Base-by-base conservation (phyloP, 2,888 invertebrate species). In the Pterostichus niger region DNA sequence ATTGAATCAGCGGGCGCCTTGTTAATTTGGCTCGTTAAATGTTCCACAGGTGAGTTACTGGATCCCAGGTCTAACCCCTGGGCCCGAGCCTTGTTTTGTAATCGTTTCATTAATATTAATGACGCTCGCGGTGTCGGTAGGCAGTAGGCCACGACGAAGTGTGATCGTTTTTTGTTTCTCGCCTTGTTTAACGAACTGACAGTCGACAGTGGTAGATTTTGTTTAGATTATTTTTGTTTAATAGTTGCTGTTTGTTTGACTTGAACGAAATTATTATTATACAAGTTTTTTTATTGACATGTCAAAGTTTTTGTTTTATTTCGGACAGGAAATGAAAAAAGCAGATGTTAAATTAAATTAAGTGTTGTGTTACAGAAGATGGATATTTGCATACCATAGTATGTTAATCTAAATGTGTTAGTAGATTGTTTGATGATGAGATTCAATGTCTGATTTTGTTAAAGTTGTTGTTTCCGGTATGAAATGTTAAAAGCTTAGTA, bases 1-100 rank as follows among this genome's bases (percentile, higher is more conserved):
- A 83, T 83, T 77, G 83, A 83, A 83, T 77, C 83, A 83, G 83
- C 83, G 68, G 83, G 83, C 52, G 83, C 46, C 68, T 83, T 59
- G 68, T 83, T 83, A 83, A 83, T 83, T 83, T 83, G 83, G 77
- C 83, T 83, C 77, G 83, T 83, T 83, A 83, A 77, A 77, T 35
- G 54, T 83, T 64, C 24, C 33, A 82, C 59, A 82, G 82, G 83
- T 83, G 83, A 83, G 76, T 83, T 76, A 83, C 83, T 77, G 77
- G 64, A 61, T 75, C 75, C 75, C n/a, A 49, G 31, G 31, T 31
- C 13, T 52, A 75, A 75, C 75, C 75, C 81, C 81, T 81, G 54
- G 71, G 81, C 68, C 79, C 24, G 46, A n/a, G 49, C 49, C 44
- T 52, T 81, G 80, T 81, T 81, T 81, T 81, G 81, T 81, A 81